Evolutionary conservation across 1,140 invertebrate genomes (phyloP).

Genomic region (Drosophila melanogaster): Release_6_plus_ISO1_MT NC_004354.4:11883501-11884000

Average conservation of each 20-base stretch:
- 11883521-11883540: constrained; percentile 76
- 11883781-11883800: neutral
- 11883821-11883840: neutral
- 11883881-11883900: too few relatives aligned
- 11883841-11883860: too few relatives aligned
- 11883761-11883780: neutral
- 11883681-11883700: neutral
- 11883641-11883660: constrained; percentile 22
- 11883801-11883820: neutral
- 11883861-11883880: too few relatives aligned
- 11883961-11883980: neutral
- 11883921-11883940: neutral
- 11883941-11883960: neutral
- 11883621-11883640: constrained; percentile 64
- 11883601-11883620: constrained; percentile 82
- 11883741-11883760: constrained; percentile 2
- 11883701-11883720: neutral
- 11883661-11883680: neutral
- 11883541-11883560: constrained; percentile 82
- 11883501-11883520: constrained; percentile 81
- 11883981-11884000: neutral
- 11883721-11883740: constrained; percentile 8
- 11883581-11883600: constrained; percentile 83
- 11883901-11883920: too few relatives aligned
- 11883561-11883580: constrained; percentile 83